phyloP scores from a whole-genome alignment of 1,140 invertebrate species.

The Plectrocnemia conspersa region DNA sequence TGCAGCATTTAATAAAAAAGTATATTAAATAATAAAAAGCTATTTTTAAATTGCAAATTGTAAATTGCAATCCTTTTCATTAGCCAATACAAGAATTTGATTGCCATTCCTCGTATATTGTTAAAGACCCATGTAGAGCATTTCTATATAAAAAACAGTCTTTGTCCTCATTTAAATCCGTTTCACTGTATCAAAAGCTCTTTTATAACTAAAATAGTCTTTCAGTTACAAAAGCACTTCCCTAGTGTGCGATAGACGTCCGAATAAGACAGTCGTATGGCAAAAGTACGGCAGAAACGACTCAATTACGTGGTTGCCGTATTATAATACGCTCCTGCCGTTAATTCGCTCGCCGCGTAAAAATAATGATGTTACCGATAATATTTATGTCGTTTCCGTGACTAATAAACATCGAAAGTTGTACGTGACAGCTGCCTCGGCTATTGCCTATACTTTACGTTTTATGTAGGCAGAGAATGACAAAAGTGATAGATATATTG shows the following conservation, averaged over 20 bases:
- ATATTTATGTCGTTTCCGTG: slow-evolving; percentile 31
- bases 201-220: background rate
- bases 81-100: too few species aligned
- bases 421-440: slow-evolving; percentile 30
- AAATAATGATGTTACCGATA: slow-evolving; percentile 32
- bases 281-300: background rate
- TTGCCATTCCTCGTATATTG: too few species aligned
- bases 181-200: too few species aligned
- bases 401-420: slow-evolving; percentile 35
- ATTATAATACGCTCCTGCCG: background rate
- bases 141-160: too few species aligned
- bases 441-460: slow-evolving; percentile 26
- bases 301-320: background rate
- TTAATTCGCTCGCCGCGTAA: slow-evolving; percentile 25
- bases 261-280: too few species aligned
- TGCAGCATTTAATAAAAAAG: too few species aligned
- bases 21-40: too few species aligned
- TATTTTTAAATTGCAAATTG: too few species aligned
- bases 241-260: background rate
- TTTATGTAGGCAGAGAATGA: slow-evolving; percentile 31
- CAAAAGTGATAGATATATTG: slow-evolving; percentile 35
- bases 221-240: background rate
- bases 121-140: too few species aligned
- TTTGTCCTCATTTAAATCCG: too few species aligned
- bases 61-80: too few species aligned